Evolutionary conservation across 2,797 vertebrate species (phyloP).

Genomic region (Pseudotriccus pelzelni): DNA sequence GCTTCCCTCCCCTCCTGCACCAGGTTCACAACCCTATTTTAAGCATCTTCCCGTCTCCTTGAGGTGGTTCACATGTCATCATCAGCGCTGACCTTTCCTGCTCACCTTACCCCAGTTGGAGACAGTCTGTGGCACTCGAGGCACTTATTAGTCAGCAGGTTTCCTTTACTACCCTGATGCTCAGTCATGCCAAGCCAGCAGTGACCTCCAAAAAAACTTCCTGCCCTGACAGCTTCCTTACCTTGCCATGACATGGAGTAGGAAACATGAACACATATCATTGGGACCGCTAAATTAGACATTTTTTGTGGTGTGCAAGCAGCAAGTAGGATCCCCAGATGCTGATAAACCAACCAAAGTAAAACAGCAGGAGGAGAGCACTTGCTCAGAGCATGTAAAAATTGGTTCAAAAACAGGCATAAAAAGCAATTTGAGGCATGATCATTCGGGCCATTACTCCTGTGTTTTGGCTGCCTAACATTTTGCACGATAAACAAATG

Average conservation of each 20-base stretch:
- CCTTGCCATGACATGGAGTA: not conserved
- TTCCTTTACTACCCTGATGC: not conserved
- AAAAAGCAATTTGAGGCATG: not conserved
- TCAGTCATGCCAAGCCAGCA: not conserved
- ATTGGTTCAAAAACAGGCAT: not conserved
- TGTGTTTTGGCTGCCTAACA: not conserved
- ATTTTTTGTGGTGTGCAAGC: not conserved
- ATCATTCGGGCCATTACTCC: not conserved
- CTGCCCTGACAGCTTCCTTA: not conserved
- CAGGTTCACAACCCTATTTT: not conserved
- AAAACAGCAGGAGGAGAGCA: not conserved
- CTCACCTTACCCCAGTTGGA: not conserved
- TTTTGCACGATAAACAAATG: constrained; percentile 8
- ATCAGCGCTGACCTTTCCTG: not conserved
- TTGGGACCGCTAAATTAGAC: not conserved
- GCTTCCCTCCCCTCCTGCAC: not conserved
- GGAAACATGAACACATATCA: not conserved
- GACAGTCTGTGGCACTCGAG: not conserved
- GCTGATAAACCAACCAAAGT: not conserved
- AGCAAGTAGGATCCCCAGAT: not conserved
- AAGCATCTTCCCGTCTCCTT: not conserved
- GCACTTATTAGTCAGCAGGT: not conserved
- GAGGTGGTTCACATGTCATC: not conserved
- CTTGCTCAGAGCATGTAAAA: not conserved
- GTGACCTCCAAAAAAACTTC: not conserved